Base-by-base conservation (phyloP, 2,113 vertebrate genomes). In the Erpornis zantholeuca region DNA sequence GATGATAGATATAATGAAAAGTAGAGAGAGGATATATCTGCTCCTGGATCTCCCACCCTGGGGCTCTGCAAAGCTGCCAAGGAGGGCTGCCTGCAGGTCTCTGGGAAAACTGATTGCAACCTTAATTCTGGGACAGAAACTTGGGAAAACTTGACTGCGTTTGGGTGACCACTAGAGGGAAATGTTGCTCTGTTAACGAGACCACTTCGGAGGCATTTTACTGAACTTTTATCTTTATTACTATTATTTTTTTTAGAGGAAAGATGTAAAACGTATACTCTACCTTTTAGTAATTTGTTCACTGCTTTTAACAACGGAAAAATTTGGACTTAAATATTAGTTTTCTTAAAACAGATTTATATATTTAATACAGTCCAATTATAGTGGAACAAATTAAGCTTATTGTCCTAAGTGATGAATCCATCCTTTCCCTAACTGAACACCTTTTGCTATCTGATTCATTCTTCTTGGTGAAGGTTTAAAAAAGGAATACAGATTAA, bases 141-240 rank as follows among this genome's bases (percentile, higher is more conserved):
- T 2, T 1, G 22, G 21, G 38, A 33, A 54, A 17, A 10, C 5
- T 3, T 5, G 27, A 10, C 21, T 76, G 28, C 47, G 2, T 6
- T 10, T 5, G 33, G 12, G 11, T 65, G 14, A 52, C 97, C 98
- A 94, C 97, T 97, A 98, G 98, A 97, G 98, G 98, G 98, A 96
- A 98, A 97, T 90, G 65, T 98, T 98, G 98, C 73, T 96, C 98
- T 98, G 97, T 72, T 94, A 80, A 97, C 88, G 17, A 68, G 54
- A 13, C 4, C 1, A 1, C 13, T 56, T 9, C 4, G n/a, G 3
- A 5, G 3, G 3, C 5, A 20, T 5, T 23, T 33, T 42, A 36
- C 21, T 72, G 44, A 12, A 9, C 45, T 73, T 90, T 71, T 56
- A 31, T 36, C 44, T 60, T n/a, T 61, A n/a, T 40, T 57, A 4